Conservation (phyloP, 64 coral and sea anemone genomes). For the Porites lutea region DNA sequence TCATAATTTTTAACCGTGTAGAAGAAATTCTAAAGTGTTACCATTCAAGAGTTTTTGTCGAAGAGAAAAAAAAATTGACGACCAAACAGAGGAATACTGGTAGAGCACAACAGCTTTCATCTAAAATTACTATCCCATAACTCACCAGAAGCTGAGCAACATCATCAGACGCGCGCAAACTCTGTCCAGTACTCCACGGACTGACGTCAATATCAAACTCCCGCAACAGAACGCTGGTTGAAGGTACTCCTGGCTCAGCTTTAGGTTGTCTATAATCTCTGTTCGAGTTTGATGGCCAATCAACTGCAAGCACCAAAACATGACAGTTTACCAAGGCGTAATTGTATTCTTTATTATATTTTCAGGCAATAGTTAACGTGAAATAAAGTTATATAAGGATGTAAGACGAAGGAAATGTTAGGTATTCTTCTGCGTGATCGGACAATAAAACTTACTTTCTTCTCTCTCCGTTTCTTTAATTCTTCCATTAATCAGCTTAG, state of each 20-base stretch:
- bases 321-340: not conserved
- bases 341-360: too few relatives aligned
- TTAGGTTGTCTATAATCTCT: not conserved
- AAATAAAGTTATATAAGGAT: too few relatives aligned
- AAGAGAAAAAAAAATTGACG: not conserved
- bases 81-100: not conserved
- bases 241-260: not conserved
- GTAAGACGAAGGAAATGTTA: too few relatives aligned
- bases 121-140: not conserved
- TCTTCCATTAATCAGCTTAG: not conserved
- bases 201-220: slow-evolving; percentile 70
- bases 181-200: slow-evolving; percentile 80
- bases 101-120: not conserved
- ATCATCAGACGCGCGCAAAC: slow-evolving; percentile 74
- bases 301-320: not conserved
- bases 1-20: too few relatives aligned
- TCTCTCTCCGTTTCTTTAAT: not conserved
- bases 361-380: too few relatives aligned
- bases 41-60: not conserved
- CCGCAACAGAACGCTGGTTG: not conserved
- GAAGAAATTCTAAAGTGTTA: not conserved
- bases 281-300: not conserved
- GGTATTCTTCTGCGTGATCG: too few relatives aligned
- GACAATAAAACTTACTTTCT: not conserved
- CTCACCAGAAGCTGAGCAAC: slow-evolving; percentile 86